Evolutionary conservation across 2,888 invertebrate species (phyloP).

Genomic region (Spodoptera littoralis): DNA sequence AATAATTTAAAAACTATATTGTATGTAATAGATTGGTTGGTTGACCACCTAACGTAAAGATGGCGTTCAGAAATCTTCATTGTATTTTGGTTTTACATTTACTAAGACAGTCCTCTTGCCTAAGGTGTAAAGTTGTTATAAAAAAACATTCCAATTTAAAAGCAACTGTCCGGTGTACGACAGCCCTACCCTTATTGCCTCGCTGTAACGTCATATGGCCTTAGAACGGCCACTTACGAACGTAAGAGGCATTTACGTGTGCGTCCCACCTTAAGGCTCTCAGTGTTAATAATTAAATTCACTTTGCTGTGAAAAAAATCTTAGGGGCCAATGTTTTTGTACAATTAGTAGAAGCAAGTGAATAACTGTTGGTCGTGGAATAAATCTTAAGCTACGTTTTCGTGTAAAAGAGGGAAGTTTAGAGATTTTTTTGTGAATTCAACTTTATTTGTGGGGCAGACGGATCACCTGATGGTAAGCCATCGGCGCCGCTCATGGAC

Average conservation of each 20-base stretch:
- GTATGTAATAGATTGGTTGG: no score
- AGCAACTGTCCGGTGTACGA: conserved; percentile 22
- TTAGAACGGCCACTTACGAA: conserved; percentile 57
- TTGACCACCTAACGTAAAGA: no score
- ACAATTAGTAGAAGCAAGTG: conserved; percentile 31
- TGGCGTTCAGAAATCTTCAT: no score
- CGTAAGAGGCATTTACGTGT: conserved; percentile 53
- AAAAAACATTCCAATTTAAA: neutral
- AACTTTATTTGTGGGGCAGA: no score
- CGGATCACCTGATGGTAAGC: no score
- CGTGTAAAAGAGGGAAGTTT: neutral
- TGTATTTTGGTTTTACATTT: no score
- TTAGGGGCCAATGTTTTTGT: conserved; percentile 31
- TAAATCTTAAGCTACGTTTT: conserved; percentile 25
- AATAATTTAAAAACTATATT: no score
- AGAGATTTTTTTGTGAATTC: neutral
- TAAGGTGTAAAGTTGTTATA: no score
- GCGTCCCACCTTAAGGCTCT: conserved; percentile 49
- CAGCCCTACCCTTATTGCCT: conserved; percentile 36
- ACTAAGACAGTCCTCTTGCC: no score
- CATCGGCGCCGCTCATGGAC: no score
- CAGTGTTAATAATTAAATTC: conserved; percentile 56
- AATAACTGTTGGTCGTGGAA: neutral
- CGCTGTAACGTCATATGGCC: conserved; percentile 41
- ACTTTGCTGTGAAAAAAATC: conserved; percentile 54